phyloP scores from a whole-genome alignment of 2,888 invertebrate genomes.

The Dasysyrphus tricinctus region DNA sequence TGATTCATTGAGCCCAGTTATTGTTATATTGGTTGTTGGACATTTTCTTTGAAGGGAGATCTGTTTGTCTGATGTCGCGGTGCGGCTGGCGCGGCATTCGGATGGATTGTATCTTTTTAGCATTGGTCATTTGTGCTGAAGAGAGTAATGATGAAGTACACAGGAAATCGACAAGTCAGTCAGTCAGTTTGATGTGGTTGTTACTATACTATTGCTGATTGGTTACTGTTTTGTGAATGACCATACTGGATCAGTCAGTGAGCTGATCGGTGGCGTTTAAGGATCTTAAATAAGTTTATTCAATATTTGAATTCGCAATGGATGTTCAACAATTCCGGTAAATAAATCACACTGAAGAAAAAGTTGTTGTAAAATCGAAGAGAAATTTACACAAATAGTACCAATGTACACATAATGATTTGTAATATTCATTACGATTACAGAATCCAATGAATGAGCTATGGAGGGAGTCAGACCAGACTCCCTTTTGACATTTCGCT shows the following conservation, averaged over 20 bases:
- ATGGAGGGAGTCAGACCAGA: no score
- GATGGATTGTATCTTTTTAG: slow-evolving; percentile 20
- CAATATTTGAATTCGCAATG: slow-evolving; percentile 43
- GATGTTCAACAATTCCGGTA: background rate
- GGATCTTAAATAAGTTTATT: slow-evolving; percentile 14
- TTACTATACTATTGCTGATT: slow-evolving; percentile 42
- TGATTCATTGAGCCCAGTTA: slow-evolving; percentile 43
- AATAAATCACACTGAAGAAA: background rate
- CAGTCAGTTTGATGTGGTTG: slow-evolving; percentile 39
- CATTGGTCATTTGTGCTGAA: slow-evolving; percentile 61
- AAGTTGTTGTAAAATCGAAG: background rate
- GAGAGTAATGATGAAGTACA: slow-evolving; percentile 73
- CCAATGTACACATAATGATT: no score
- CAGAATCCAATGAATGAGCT: no score
- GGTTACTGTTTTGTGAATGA: slow-evolving; percentile 49
- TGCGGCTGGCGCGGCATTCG: background rate
- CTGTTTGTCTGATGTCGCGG: background rate
- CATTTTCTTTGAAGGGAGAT: slow-evolving; percentile 52
- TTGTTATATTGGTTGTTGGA: slow-evolving; percentile 74
- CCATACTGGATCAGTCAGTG: background rate
- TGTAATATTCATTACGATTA: no score
- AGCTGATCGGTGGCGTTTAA: slow-evolving; percentile 8
- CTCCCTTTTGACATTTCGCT: no score
- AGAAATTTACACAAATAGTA: background rate
- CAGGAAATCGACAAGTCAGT: slow-evolving; percentile 69